A percentile compares a stretch with the other conserved stretches of the same genome.
These are phyloP conservation scores for Ramazzottius varieornatus DNA, from an alignment of 2,888 invertebrate genomes.

Conservation along the genomic window DNA sequence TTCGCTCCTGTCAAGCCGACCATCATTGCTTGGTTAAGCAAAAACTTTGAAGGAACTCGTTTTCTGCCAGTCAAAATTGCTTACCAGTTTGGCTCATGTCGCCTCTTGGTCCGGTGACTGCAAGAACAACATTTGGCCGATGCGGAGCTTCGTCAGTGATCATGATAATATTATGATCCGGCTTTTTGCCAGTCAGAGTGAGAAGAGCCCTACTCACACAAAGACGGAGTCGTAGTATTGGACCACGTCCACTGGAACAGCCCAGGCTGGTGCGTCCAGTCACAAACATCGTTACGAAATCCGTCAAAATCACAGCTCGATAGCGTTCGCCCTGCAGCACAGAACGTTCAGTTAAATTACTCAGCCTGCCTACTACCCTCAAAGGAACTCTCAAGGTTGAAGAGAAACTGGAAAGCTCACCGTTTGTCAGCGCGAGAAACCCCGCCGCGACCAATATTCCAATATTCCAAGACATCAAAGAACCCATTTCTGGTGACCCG, in stretches of 20 bases:
- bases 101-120: neutral
- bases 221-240: neutral
- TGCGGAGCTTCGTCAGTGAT: neutral
- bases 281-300: neutral
- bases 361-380: too few relatives aligned
- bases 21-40: neutral
- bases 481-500: too few relatives aligned
- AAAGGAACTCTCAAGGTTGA: too few relatives aligned
- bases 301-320: neutral
- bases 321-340: neutral
- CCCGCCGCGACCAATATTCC: too few relatives aligned
- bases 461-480: too few relatives aligned
- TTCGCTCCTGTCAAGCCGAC: neutral
- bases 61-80: neutral
- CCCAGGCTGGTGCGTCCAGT: neutral
- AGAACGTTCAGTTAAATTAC: too few relatives aligned
- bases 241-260: neutral
- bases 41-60: neutral
- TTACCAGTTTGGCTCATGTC: neutral
- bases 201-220: neutral
- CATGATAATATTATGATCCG: neutral
- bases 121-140: neutral
- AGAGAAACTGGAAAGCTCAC: too few relatives aligned
- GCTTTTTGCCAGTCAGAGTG: neutral
- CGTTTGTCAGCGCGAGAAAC: too few relatives aligned